These are phyloP conservation scores for Orthosia gothica DNA, from an alignment of 2,888 invertebrate species.

Conservation along the genomic window DNA sequence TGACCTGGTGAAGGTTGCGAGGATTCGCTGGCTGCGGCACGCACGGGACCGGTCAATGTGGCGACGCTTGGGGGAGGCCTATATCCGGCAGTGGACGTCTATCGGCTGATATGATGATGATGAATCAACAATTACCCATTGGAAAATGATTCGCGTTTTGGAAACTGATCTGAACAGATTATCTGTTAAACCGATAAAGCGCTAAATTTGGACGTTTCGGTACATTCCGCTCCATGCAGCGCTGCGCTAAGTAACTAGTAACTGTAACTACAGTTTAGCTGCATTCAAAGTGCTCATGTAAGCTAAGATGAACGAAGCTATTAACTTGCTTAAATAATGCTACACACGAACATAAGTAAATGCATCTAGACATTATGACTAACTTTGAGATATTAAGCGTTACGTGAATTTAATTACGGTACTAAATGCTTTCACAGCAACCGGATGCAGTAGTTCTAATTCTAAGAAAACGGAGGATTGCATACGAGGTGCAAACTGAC, in stretches of 20 bases:
- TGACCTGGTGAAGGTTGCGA: no score
- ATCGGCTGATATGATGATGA: no score
- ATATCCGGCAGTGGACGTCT: no score
- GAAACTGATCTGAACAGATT: conserved; percentile 17
- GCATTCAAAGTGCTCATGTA: conserved; percentile 37
- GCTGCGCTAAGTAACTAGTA: conserved; percentile 14
- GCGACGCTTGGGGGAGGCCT: no score
- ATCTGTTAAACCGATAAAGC: background rate
- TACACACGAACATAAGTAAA: background rate
- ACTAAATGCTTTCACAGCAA: background rate
- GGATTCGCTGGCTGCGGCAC: no score
- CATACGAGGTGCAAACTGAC: background rate
- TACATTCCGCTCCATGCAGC: conserved; percentile 23
- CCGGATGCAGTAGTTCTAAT: background rate
- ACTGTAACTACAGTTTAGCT: conserved; percentile 15
- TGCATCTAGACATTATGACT: conserved; percentile 5
- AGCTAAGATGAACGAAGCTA: conserved; percentile 24
- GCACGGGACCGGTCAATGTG: no score
- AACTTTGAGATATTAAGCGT: background rate
- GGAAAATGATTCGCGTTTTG: no score
- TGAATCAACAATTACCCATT: no score
- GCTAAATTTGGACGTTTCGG: background rate
- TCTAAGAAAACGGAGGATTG: background rate
- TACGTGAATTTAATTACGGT: background rate
- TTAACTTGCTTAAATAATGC: conserved; percentile 22